phyloP scores from a whole-genome alignment of 2,113 vertebrate genomes.

The Podocnemis expansa region DNA sequence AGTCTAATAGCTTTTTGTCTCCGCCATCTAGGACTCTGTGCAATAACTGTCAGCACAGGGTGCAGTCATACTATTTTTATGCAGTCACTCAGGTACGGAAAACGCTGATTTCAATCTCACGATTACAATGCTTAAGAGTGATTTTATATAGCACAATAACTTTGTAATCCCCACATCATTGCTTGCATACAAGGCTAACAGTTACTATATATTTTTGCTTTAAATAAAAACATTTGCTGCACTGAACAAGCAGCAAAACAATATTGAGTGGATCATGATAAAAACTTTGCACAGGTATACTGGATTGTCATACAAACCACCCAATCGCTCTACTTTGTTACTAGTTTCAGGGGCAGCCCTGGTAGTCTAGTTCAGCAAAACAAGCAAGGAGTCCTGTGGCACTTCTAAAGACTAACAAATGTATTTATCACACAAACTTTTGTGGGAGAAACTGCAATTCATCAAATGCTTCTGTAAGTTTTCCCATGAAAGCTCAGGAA shows the following conservation, averaged over 20 bases:
- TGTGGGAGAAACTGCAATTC: too few relatives aligned
- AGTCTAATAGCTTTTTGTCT: background rate
- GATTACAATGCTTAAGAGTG: background rate
- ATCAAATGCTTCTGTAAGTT: too few relatives aligned
- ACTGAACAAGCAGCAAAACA: background rate
- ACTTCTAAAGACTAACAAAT: too few relatives aligned
- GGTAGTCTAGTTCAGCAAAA: too few relatives aligned
- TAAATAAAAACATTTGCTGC: background rate
- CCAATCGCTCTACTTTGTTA: background rate
- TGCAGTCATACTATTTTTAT: background rate
- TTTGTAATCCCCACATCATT: background rate
- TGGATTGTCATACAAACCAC: background rate
- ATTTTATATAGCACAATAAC: background rate
- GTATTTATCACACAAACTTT: too few relatives aligned
- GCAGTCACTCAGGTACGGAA: background rate
- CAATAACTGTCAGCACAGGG: background rate
- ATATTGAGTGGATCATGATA: constrained; percentile 1
- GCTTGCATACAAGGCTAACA: background rate
- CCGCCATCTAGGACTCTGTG: background rate
- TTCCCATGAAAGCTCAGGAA: too few relatives aligned
- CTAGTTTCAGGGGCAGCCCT: background rate
- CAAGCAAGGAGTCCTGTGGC: too few relatives aligned
- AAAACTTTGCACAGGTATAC: constrained; percentile 26
- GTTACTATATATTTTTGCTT: background rate
- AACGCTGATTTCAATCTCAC: background rate